These are phyloP conservation scores for Leptodirus hochenwartii DNA, from an alignment of 2,888 invertebrate species.

Conservation along the genomic window DNA sequence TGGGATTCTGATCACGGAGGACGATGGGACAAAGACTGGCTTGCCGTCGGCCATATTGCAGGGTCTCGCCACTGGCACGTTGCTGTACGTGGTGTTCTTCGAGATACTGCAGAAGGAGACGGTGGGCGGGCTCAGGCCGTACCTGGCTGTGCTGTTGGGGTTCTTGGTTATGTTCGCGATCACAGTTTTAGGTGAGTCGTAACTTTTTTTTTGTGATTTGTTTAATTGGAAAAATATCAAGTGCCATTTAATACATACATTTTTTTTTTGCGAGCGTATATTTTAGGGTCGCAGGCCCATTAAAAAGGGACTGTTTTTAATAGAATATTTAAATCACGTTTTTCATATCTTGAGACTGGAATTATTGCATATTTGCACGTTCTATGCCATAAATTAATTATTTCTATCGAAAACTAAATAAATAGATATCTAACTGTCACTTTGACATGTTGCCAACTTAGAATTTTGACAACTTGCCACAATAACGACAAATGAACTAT, in stretches of 20 bases:
- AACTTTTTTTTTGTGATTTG: slow-evolving; percentile 2
- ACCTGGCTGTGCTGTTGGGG: slow-evolving; percentile 44
- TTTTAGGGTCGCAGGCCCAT: too few relatives aligned
- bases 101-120: slow-evolving; percentile 58
- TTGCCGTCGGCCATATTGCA: slow-evolving; percentile 50
- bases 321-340: too few relatives aligned
- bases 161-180: slow-evolving; percentile 50
- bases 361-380: too few relatives aligned
- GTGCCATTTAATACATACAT: not conserved
- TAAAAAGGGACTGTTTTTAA: too few relatives aligned
- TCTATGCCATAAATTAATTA: too few relatives aligned
- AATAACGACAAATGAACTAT: too few relatives aligned
- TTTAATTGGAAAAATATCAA: not conserved
- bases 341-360: too few relatives aligned
- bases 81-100: slow-evolving; percentile 92
- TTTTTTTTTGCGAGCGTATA: too few relatives aligned
- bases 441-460: too few relatives aligned
- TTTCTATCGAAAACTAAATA: too few relatives aligned
- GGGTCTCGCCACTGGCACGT: slow-evolving; percentile 81
- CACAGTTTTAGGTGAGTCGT: slow-evolving; percentile 16
- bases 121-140: slow-evolving; percentile 43
- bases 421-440: too few relatives aligned
- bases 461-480: too few relatives aligned
- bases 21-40: slow-evolving; percentile 36
- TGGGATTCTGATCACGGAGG: slow-evolving; percentile 45